Percentiles rank a stretch among this genome's conserved stretches.
phyloP scores from a whole-genome alignment of 2,888 invertebrate species.

The Nasonia oneida region DNA sequence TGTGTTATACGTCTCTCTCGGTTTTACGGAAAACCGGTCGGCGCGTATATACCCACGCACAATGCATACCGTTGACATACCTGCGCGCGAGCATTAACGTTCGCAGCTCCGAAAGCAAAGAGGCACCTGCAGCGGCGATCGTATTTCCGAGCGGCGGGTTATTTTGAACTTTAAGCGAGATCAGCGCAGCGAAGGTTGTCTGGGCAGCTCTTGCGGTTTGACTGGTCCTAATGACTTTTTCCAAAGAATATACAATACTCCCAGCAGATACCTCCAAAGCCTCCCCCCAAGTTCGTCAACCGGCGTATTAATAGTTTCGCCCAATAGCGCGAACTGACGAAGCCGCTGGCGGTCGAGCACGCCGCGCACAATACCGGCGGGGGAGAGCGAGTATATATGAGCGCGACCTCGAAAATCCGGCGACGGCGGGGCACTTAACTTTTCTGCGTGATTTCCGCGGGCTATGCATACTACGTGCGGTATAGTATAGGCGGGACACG shows the following conservation, averaged over 20 bases:
- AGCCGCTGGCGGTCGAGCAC: too few species aligned
- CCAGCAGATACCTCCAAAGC: too few species aligned
- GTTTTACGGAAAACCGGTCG: conserved; percentile 9
- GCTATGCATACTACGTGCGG: neutral
- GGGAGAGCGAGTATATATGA: neutral
- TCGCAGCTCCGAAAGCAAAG: neutral
- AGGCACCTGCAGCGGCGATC: neutral
- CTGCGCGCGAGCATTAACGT: neutral
- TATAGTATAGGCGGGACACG: neutral
- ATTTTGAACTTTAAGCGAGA: neutral
- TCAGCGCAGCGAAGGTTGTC: neutral
- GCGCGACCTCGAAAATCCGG: conserved; percentile 4
- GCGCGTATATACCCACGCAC: neutral
- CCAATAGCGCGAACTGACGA: too few species aligned
- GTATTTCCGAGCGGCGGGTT: neutral
- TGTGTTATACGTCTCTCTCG: neutral
- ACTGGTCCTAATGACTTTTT: too few species aligned
- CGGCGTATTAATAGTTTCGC: too few species aligned
- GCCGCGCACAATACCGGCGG: neutral
- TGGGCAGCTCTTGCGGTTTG: neutral
- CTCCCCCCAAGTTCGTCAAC: too few species aligned
- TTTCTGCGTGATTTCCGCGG: neutral
- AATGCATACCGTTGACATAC: neutral
- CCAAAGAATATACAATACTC: too few species aligned
- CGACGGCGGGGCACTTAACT: neutral